phyloP scores from a whole-genome alignment of 1,140 invertebrate genomes.

The Apis laboriosa region DNA sequence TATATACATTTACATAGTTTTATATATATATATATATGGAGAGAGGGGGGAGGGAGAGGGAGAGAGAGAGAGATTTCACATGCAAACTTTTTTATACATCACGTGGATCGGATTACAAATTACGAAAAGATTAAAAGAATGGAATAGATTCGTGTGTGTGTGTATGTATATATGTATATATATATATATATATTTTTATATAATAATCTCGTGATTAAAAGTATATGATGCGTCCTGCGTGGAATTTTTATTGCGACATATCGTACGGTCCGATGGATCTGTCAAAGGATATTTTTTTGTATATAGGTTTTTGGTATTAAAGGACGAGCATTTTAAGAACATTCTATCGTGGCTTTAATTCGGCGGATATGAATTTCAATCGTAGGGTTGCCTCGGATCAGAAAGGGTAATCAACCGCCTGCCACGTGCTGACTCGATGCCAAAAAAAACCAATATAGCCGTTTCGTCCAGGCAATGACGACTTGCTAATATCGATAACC shows the following conservation, averaged over 20 bases:
- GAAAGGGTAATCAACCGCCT: constrained; percentile 44
- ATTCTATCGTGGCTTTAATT: neutral
- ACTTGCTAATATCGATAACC: constrained; percentile 71
- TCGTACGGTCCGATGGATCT: neutral
- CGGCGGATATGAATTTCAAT: constrained; percentile 20
- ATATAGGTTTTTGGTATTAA: neutral
- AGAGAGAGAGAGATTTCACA: neutral
- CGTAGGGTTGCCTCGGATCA: constrained; percentile 32
- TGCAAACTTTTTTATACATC: neutral
- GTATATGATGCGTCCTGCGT: too few relatives aligned
- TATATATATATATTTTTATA: too few relatives aligned
- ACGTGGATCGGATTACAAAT: too few relatives aligned
- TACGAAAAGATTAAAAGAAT: too few relatives aligned
- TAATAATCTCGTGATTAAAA: too few relatives aligned
- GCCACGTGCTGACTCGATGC: constrained; percentile 73
- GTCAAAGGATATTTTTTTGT: neutral
- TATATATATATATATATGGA: neutral
- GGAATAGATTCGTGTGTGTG: too few relatives aligned
- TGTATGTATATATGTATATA: too few relatives aligned
- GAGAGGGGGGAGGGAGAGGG: too few relatives aligned
- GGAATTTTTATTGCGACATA: neutral
- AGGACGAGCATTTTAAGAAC: too few relatives aligned
- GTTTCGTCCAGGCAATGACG: constrained; percentile 68
- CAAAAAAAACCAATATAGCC: constrained; percentile 72
- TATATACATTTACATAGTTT: neutral